Conservation (phyloP, 2,888 invertebrate species). For the Agrilus cyanescens region DNA sequence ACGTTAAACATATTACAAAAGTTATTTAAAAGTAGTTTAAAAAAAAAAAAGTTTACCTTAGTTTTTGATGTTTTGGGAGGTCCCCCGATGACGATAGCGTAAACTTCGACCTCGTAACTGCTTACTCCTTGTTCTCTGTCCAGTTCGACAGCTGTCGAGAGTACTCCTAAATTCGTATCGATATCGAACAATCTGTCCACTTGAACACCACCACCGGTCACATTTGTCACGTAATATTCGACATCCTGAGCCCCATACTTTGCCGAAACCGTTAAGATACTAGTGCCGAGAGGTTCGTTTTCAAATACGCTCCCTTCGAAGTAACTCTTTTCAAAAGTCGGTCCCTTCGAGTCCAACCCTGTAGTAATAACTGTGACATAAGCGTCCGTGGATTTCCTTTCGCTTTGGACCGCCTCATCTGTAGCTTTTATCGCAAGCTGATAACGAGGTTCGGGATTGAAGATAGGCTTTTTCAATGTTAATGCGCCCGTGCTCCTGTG, state of each 20-base stretch:
- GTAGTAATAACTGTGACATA: conserved; percentile 73
- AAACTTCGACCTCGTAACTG: conserved; percentile 73
- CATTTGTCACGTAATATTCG: conserved; percentile 86
- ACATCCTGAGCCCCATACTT: conserved; percentile 53
- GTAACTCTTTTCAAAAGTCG: conserved; percentile 50
- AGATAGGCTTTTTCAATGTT: conserved; percentile 47
- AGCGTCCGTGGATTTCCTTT: conserved; percentile 76
- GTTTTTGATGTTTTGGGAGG: conserved; percentile 64
- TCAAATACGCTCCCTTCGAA: conserved; percentile 74
- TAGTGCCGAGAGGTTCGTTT: conserved; percentile 79
- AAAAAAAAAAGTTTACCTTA: conserved; percentile 56
- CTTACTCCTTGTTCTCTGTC: conserved; percentile 77
- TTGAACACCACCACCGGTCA: conserved; percentile 60
- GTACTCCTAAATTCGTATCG: conserved; percentile 75
- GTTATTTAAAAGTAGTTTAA: too few relatives aligned
- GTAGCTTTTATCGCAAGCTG: conserved; percentile 78
- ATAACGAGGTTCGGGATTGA: conserved; percentile 60
- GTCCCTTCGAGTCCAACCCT: conserved; percentile 42
- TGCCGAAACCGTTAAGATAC: conserved; percentile 70
- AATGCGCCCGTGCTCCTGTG: conserved; percentile 72
- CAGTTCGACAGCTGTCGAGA: conserved; percentile 72
- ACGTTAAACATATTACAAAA: too few relatives aligned
- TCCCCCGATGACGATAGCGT: conserved; percentile 66
- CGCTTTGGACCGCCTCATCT: conserved; percentile 83
- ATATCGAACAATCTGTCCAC: conserved; percentile 86